These are phyloP conservation scores for Chanos chanos DNA, from an alignment of 2,797 vertebrate species.

Conservation along the genomic window DNA sequence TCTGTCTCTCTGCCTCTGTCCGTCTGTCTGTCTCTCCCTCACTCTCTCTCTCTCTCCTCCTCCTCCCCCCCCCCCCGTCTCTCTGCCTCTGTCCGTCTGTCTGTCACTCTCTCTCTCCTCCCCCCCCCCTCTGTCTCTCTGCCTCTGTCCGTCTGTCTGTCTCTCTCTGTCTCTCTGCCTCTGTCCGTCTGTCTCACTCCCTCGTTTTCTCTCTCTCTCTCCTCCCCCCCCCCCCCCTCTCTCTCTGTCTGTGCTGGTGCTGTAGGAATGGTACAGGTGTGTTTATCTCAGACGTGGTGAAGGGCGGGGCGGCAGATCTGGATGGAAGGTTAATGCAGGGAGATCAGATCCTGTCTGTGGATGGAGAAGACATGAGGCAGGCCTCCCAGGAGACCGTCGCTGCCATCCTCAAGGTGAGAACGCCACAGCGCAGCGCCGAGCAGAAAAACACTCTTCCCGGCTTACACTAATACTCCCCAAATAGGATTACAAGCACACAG, in stretches of 20 bases:
- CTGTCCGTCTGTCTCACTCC: too few species aligned
- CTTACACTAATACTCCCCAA: slow-evolving; percentile 11
- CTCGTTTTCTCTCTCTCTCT: background rate
- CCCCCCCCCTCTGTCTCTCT: too few species aligned
- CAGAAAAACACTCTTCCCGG: slow-evolving; percentile 14
- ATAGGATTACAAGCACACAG: slow-evolving; percentile 17
- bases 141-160: too few species aligned
- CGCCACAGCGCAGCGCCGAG: background rate
- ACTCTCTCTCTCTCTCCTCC: too few species aligned
- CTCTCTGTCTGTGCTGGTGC: too few species aligned
- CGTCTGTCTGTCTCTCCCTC: too few species aligned
- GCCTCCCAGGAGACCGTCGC: slow-evolving; percentile 90
- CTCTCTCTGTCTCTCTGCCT: too few species aligned
- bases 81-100: too few species aligned
- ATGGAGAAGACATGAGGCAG: slow-evolving; percentile 83
- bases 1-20: too few species aligned
- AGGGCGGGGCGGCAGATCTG: slow-evolving; percentile 89
- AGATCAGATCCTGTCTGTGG: slow-evolving; percentile 91
- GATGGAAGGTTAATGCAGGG: slow-evolving; percentile 92
- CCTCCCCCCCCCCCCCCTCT: background rate
- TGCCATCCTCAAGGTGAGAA: slow-evolving; percentile 88
- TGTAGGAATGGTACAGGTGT: slow-evolving; percentile 88
- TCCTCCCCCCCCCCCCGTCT: too few species aligned
- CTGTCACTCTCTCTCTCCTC: too few species aligned
- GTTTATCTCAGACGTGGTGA: slow-evolving; percentile 93